Percentiles rank a stretch among this genome's conserved stretches.
Conservation (phyloP, 2,797 vertebrate genomes). For the Remorina albescens region DNA sequence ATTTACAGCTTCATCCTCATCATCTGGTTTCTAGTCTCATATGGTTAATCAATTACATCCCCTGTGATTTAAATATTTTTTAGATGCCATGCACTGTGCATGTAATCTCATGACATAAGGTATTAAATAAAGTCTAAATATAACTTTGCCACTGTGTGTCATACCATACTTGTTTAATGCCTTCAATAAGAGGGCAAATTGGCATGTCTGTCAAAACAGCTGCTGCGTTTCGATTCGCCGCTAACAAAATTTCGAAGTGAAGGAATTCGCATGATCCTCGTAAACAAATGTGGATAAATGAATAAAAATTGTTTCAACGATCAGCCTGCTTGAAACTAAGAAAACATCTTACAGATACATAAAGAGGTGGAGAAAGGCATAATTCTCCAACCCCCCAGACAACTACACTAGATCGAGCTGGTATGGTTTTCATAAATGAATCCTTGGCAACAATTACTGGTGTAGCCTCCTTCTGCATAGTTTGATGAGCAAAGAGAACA, state of each 20-base stretch:
- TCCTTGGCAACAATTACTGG: conserved; percentile 80
- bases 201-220: conserved; percentile 50
- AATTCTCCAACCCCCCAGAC: conserved; percentile 56
- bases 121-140: conserved; percentile 80
- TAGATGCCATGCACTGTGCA: conserved; percentile 62
- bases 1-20: conserved; percentile 76
- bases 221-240: conserved; percentile 38
- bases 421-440: conserved; percentile 80
- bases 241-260: conserved; percentile 36
- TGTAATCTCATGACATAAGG: conserved; percentile 78
- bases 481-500: conserved; percentile 84
- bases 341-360: conserved; percentile 47
- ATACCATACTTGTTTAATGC: conserved; percentile 66
- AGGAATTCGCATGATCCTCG: conserved; percentile 35
- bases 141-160: conserved; percentile 75
- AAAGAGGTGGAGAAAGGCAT: conserved; percentile 8
- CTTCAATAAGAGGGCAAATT: conserved; percentile 64
- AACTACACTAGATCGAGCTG: conserved; percentile 67
- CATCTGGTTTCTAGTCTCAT: conserved; percentile 72
- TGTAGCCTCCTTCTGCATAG: conserved; percentile 81
- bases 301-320: conserved; percentile 57
- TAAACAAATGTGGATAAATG: conserved; percentile 53
- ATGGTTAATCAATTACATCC: conserved; percentile 80
- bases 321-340: conserved; percentile 26
- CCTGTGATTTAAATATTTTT: conserved; percentile 68